Conservation (phyloP, 2,797 vertebrate genomes). For the Notolabrus celidotus region DNA sequence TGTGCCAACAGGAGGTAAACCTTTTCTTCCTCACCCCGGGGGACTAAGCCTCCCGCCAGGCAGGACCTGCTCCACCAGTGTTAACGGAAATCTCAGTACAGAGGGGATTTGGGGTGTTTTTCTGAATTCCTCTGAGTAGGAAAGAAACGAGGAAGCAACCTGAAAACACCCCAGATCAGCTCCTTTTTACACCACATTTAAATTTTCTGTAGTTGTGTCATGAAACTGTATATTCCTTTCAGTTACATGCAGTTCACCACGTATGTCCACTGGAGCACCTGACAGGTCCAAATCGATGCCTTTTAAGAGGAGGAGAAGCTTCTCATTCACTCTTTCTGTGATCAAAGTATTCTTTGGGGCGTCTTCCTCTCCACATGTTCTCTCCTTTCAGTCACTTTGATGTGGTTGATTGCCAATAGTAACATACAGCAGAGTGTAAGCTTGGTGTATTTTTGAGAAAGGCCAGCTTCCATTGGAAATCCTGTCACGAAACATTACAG, state of each 20-base stretch:
- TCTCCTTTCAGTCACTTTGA: constrained; percentile 54
- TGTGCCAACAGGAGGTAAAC: constrained; percentile 35
- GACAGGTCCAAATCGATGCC: neutral
- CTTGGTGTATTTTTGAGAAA: constrained; percentile 6
- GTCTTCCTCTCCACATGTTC: neutral
- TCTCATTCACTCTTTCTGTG: constrained; percentile 13
- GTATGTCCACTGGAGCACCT: constrained; percentile 10
- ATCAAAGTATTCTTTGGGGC: constrained; percentile 37
- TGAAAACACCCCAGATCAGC: neutral
- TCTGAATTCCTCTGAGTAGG: neutral
- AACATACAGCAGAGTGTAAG: constrained; percentile 8
- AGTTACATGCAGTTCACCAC: neutral
- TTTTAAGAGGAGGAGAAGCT: neutral
- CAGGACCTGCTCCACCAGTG: constrained; percentile 15
- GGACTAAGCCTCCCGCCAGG: constrained; percentile 37
- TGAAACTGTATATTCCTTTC: neutral
- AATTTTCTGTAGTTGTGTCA: too few species aligned
- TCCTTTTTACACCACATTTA: too few species aligned
- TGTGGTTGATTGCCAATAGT: constrained; percentile 9
- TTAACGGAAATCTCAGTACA: constrained; percentile 35
- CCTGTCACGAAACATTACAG: neutral
- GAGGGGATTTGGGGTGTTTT: constrained; percentile 2
- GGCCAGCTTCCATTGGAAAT: constrained; percentile 5
- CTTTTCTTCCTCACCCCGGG: constrained; percentile 54
- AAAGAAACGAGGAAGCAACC: neutral